Evolutionary conservation across 1,140 invertebrate genomes (phyloP).

Genomic region (Drusus annulatus): DNA sequence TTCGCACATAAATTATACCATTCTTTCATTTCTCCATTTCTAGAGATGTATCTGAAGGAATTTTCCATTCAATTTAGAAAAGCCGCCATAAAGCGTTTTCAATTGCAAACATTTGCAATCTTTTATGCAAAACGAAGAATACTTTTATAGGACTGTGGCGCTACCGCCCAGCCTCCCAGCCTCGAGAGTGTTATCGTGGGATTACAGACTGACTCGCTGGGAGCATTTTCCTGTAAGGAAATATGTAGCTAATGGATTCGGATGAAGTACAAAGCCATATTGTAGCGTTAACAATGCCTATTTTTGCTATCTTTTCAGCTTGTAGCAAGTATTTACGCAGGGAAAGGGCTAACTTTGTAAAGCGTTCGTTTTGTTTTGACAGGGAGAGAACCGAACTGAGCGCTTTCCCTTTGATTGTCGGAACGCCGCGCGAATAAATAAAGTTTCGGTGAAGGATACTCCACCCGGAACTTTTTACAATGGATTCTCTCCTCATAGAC

Average conservation of each 20-base stretch:
- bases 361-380: constrained; percentile 34
- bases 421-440: constrained; percentile 25
- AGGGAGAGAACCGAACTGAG: constrained; percentile 10
- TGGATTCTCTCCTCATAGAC: neutral
- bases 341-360: constrained; percentile 19
- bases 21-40: no score
- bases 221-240: constrained; percentile 5
- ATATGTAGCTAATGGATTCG: constrained; percentile 38
- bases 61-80: constrained; percentile 5
- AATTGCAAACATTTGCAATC: constrained; percentile 24
- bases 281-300: constrained; percentile 24
- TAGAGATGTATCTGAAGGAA: constrained; percentile 4
- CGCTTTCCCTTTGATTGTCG: constrained; percentile 13
- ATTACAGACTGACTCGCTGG: constrained; percentile 15
- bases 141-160: constrained; percentile 37
- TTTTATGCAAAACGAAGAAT: constrained; percentile 30
- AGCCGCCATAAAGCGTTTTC: constrained; percentile 5
- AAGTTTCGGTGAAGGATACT: constrained; percentile 3
- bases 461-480: constrained; percentile 1
- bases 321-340: constrained; percentile 9
- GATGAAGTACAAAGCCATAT: constrained; percentile 38
- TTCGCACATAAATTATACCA: neutral
- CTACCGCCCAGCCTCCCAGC: constrained; percentile 3
- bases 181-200: constrained; percentile 10
- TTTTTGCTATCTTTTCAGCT: constrained; percentile 22